Evolutionary conservation across 2,797 vertebrate species (phyloP), one percentile per base, ranked within the genome.

Genomic region (Sylvilagus floridanus): DNA sequence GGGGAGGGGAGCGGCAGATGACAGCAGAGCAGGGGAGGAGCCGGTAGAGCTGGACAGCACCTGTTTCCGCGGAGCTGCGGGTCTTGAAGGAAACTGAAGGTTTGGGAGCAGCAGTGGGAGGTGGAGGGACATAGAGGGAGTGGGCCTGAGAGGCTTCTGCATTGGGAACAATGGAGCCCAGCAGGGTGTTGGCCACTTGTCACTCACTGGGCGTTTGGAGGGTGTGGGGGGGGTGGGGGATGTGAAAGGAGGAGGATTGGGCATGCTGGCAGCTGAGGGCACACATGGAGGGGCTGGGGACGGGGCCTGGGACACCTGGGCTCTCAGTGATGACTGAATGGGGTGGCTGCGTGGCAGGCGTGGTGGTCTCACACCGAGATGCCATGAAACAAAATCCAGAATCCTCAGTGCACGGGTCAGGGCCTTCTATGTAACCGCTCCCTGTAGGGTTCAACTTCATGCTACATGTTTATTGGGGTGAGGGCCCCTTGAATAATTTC

Each of bases 311-410:
- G 30, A 52, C 42, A 28, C 50, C n/a, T 73, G n/a, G 42, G 54
- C 7, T 24, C 47, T 71, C 2, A 1, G 26, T 11, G 60, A 28
- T 7, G 54, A 57, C 88, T 21, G 7, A 22, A 14, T n/a, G 10
- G 42, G 50, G 13, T 9, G 54, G n/a, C 2, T 1, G 1, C 3
- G 1, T 8, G 7, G 7, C 60, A 24, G 26, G 37, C n/a, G 42
- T 57, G 65, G 22, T 0, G 30, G 26, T 32, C 66, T 26, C 47
- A 10, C 11, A 28, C 57, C 57, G 26, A 17, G 75, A 19, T 7
- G 62, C 30, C 10, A 8, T 6, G 24, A 37, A 50, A 52, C 22
- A 1, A 5, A n/a, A 84, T 30, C 7, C 26, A 8, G 62, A n/a
- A 32, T 57, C 72, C 60, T 42, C 12, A 42, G 47, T 24, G 75